Conservation (phyloP, 2,888 invertebrate genomes). For the Drosophila barbarae region DNA sequence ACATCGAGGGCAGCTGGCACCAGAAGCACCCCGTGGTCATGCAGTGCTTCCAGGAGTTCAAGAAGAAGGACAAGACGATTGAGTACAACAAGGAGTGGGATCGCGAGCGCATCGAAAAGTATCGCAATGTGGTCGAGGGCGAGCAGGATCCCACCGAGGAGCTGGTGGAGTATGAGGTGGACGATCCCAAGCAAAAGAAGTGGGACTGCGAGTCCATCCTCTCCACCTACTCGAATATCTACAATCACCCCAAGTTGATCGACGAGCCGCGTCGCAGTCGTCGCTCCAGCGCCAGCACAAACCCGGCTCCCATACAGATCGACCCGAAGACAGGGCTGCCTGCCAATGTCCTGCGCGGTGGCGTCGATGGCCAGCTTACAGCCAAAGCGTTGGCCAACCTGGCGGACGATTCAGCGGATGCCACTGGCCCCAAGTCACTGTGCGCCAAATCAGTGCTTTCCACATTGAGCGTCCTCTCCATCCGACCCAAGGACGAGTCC, state of each 20-base stretch:
- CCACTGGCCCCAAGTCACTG: slow-evolving; percentile 81
- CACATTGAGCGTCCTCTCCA: slow-evolving; percentile 85
- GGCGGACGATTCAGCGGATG: slow-evolving; percentile 78
- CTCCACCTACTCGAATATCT: slow-evolving; percentile 93
- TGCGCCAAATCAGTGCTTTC: slow-evolving; percentile 85
- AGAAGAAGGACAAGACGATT: slow-evolving; percentile 81
- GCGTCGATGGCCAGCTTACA: slow-evolving; percentile 84
- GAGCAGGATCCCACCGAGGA: slow-evolving; percentile 82
- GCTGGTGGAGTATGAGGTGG: slow-evolving; percentile 83
- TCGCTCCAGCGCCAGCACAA: slow-evolving; percentile 51
- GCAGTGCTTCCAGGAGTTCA: slow-evolving; percentile 88
- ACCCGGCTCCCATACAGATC: slow-evolving; percentile 82
- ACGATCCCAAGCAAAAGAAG: slow-evolving; percentile 84
- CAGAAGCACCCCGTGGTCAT: slow-evolving; percentile 84
- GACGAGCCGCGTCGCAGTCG: slow-evolving; percentile 83
- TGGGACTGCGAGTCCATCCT: slow-evolving; percentile 96
- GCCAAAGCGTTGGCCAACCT: slow-evolving; percentile 85
- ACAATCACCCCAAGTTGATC: slow-evolving; percentile 95
- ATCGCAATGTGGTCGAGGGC: slow-evolving; percentile 77
- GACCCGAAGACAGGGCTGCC: slow-evolving; percentile 88
- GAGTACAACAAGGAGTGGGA: slow-evolving; percentile 83
- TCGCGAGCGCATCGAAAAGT: slow-evolving; percentile 78
- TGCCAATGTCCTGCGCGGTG: slow-evolving; percentile 83
- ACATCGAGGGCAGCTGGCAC: slow-evolving; percentile 86
- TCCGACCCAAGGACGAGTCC: slow-evolving; percentile 88